Evolutionary conservation across 2,888 invertebrate species (phyloP), one percentile per base, ranked within the genome.

Genomic region (Bugulina stolonifera): DNA sequence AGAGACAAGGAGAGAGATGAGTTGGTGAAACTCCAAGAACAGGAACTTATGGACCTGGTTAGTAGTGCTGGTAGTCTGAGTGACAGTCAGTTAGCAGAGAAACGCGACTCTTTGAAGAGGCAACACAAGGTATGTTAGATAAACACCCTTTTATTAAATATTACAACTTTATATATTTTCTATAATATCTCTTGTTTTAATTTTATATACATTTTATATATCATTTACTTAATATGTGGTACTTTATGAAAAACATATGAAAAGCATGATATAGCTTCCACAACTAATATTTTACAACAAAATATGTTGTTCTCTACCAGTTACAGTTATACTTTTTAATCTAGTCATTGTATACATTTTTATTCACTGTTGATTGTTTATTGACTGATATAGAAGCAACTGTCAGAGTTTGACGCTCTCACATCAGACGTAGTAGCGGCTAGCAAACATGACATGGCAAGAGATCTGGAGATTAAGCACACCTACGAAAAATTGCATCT

Each of bases 21-120:
- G 34, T 75, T 79, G 3, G 77, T 78, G 70, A 76, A 79, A 27
- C 75, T 73, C 34, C 74, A 81, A 69, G 78, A 79, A 71, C 75
- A 81, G 80, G 81, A 82, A 75, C 77, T 81, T 78, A 75, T 79
- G 70, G 80, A 81, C 35, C 76, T 82, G 55, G 77, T 81, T 2
- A 78, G 79, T 69, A 79, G 80, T 73, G 78, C 81, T 34, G 79
- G 77, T 25, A 76, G 77, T 35, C 75, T 81, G 75, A 77, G 79
- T 22, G 75, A 77, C 10, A 76, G 75, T n/a, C 81, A 82, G 72
- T 77, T 82, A 18, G 76, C 76, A 2, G 73, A 76, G 54, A 77
- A 77, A 58, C 81, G 81, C 72, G 77, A 79, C 14, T 77, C 79
- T 27, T 76, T 82, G 0, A 78, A 79, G 73, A 73, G 73, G 70